Conservation (phyloP, 2,797 vertebrate species). For the Gymnopithys bicolor region DNA sequence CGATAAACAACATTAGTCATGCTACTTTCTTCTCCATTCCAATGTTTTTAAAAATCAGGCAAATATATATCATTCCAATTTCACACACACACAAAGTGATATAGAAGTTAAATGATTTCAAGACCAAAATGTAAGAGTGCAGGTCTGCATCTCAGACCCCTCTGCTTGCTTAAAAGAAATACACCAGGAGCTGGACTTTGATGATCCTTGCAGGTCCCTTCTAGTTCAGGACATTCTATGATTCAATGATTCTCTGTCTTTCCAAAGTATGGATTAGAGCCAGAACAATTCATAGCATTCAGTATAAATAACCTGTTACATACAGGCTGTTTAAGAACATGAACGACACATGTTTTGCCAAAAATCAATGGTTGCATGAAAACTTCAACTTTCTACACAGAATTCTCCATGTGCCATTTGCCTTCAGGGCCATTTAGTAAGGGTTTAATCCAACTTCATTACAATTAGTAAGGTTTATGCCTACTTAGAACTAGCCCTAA, state of each 20-base stretch:
- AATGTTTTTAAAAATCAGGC: not conserved
- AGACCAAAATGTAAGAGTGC: not conserved
- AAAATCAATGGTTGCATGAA: not conserved
- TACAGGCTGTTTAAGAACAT: not conserved
- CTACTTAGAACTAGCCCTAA: not conserved
- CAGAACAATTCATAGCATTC: not conserved
- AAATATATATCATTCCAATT: not conserved
- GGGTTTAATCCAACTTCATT: not conserved
- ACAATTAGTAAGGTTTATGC: not conserved
- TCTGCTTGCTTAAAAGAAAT: not conserved
- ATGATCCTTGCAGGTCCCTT: not conserved
- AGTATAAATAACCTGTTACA: not conserved
- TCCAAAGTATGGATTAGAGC: not conserved
- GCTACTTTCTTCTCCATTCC: not conserved
- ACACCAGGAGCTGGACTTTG: not conserved
- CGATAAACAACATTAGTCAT: conserved; percentile 15
- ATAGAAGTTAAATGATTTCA: not conserved
- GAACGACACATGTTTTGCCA: not conserved
- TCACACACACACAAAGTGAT: not conserved
- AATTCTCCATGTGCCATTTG: not conserved
- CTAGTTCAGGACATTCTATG: not conserved
- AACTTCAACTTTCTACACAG: not conserved
- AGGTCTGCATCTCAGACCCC: not conserved
- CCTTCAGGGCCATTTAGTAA: not conserved
- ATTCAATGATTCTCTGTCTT: not conserved